These are phyloP conservation scores for Palythoa grandiflora DNA, from an alignment of 92 coral and sea anemone genomes.

Conservation along the genomic window DNA sequence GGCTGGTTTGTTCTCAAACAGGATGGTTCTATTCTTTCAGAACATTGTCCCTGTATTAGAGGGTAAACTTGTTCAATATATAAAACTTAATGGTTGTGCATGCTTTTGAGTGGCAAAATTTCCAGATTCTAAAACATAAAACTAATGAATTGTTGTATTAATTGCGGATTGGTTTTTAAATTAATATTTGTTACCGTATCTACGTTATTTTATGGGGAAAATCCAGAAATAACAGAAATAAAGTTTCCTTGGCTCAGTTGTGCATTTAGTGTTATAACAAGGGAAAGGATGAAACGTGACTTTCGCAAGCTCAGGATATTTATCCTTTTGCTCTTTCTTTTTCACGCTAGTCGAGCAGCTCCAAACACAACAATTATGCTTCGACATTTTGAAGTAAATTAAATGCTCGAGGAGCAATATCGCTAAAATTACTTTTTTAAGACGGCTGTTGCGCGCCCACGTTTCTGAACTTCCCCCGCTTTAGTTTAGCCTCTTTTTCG, in stretches of 20 bases:
- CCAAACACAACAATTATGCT: too few species aligned
- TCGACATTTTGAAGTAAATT: too few species aligned
- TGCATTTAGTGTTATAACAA: neutral
- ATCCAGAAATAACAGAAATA: neutral
- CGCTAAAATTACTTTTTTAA: too few species aligned
- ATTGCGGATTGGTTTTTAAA: neutral
- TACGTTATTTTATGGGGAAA: neutral
- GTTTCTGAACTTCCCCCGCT: too few species aligned
- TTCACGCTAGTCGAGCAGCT: too few species aligned
- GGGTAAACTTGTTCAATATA: slow-evolving; percentile 30
- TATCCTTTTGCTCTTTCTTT: too few species aligned
- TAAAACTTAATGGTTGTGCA: neutral
- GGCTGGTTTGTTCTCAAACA: slow-evolving; percentile 48
- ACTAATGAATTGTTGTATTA: neutral
- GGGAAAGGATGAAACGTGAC: too few species aligned
- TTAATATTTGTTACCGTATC: too few species aligned
- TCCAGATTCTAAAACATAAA: neutral
- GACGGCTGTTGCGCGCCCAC: too few species aligned
- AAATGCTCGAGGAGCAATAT: too few species aligned
- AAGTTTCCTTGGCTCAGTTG: neutral
- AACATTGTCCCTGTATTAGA: slow-evolving; percentile 53
- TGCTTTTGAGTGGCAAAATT: neutral
- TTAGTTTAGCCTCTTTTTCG: too few species aligned
- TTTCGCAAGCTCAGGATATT: too few species aligned
- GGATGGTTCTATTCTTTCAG: slow-evolving; percentile 46